Conservation (phyloP, 2,113 vertebrate genomes). For the Passerina amoena region DNA sequence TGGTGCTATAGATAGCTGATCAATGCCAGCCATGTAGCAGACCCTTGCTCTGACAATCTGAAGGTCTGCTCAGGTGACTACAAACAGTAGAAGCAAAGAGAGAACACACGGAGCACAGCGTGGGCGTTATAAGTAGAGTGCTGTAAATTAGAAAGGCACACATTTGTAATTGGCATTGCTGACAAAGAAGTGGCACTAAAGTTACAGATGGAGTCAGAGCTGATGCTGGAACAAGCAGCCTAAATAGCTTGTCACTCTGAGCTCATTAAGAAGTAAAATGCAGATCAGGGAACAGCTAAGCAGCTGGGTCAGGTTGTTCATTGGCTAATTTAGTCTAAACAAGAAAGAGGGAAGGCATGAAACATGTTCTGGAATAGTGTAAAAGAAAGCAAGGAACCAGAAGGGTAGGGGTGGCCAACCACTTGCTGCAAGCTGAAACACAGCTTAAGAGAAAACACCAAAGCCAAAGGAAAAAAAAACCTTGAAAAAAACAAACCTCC, state of each 20-base stretch:
- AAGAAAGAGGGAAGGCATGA: constrained; percentile 75
- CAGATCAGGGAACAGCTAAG: constrained; percentile 77
- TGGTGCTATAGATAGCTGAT: constrained; percentile 45
- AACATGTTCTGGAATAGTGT: constrained; percentile 74
- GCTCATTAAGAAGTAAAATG: constrained; percentile 78
- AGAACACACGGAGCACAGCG: constrained; percentile 65
- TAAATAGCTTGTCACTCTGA: constrained; percentile 77
- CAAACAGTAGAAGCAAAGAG: constrained; percentile 61
- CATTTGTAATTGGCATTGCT: constrained; percentile 77
- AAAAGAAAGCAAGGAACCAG: constrained; percentile 73
- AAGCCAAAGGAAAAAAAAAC: constrained; percentile 32
- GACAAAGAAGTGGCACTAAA: constrained; percentile 76
- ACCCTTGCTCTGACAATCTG: constrained; percentile 44
- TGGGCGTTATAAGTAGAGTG: constrained; percentile 68
- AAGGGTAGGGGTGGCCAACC: constrained; percentile 74
- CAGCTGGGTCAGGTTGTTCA: constrained; percentile 77
- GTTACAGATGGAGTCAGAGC: constrained; percentile 78
- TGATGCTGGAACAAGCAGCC: constrained; percentile 76
- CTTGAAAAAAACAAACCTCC: constrained; percentile 48
- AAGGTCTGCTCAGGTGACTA: constrained; percentile 61
- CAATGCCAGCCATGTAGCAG: constrained; percentile 51
- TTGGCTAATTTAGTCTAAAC: constrained; percentile 77
- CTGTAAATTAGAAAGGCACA: constrained; percentile 74
- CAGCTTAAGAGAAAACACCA: constrained; percentile 68
- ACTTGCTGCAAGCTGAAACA: constrained; percentile 73